Evolutionary conservation across 2,888 invertebrate genomes (phyloP).

Genomic region (Polyploca ridens): DNA sequence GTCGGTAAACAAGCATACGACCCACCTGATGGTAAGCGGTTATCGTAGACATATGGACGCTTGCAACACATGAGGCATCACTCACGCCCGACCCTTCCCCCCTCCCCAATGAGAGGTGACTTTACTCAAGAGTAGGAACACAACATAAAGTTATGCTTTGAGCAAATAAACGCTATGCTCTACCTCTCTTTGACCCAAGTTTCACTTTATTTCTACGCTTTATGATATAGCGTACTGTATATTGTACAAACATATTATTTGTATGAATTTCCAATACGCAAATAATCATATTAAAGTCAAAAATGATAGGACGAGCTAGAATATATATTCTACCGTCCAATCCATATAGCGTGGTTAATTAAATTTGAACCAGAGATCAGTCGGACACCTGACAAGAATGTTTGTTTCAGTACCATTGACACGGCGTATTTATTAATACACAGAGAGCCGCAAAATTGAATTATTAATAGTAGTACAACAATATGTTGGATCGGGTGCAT

Average conservation of each 20-base stretch:
- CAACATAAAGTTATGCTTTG: too few relatives aligned
- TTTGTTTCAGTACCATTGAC: conserved; percentile 30
- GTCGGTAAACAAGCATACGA: too few relatives aligned
- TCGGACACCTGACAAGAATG: neutral
- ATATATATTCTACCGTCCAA: neutral
- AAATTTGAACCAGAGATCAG: neutral
- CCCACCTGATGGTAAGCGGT: too few relatives aligned
- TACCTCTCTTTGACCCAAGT: too few relatives aligned
- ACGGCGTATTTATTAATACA: conserved; percentile 40
- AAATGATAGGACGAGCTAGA: neutral
- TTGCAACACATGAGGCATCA: too few relatives aligned
- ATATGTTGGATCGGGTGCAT: conserved; percentile 45
- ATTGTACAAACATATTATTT: neutral
- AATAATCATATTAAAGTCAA: neutral
- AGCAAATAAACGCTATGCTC: too few relatives aligned
- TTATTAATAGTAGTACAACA: conserved; percentile 62
- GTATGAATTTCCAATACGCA: neutral
- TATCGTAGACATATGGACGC: too few relatives aligned
- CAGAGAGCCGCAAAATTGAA: conserved; percentile 55
- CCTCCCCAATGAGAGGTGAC: too few relatives aligned
- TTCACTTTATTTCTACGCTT: too few relatives aligned
- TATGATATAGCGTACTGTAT: too few relatives aligned
- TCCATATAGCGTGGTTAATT: neutral
- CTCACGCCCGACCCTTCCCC: too few relatives aligned
- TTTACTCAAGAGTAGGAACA: too few relatives aligned